Evolutionary conservation across 2,113 vertebrate genomes (phyloP).

Genomic region (Abramis brama): DNA sequence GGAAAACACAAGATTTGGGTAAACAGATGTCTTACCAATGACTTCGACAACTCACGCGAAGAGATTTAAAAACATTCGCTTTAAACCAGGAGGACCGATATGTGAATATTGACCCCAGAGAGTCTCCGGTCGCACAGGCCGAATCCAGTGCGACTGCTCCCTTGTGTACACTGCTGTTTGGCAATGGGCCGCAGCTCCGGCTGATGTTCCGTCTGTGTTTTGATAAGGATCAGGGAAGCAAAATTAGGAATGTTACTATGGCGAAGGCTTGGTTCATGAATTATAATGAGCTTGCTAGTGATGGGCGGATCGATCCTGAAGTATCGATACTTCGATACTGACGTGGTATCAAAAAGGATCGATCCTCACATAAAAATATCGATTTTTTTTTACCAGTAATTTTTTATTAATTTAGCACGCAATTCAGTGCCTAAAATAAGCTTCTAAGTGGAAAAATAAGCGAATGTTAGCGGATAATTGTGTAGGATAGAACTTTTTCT

Average conservation of each 20-base stretch:
- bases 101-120: neutral
- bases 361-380: too few relatives aligned
- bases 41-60: conserved; percentile 15
- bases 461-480: too few relatives aligned
- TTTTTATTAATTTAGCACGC: too few relatives aligned
- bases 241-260: conserved; percentile 3
- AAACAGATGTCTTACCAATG: conserved; percentile 23
- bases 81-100: neutral
- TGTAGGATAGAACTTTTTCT: too few relatives aligned
- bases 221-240: conserved; percentile 40
- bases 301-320: too few relatives aligned
- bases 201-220: conserved; percentile 55
- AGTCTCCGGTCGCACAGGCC: neutral
- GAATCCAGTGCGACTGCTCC: neutral
- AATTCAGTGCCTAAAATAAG: too few relatives aligned
- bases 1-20: neutral
- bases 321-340: too few relatives aligned
- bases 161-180: neutral
- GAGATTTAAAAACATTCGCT: conserved; percentile 15
- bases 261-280: neutral
- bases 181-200: conserved; percentile 33
- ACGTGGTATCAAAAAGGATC: too few relatives aligned
- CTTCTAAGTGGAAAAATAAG: too few relatives aligned
- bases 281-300: neutral
- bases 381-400: too few relatives aligned